These are phyloP conservation scores for Nomada flava DNA, from an alignment of 2,888 invertebrate genomes.

Conservation along the genomic window DNA sequence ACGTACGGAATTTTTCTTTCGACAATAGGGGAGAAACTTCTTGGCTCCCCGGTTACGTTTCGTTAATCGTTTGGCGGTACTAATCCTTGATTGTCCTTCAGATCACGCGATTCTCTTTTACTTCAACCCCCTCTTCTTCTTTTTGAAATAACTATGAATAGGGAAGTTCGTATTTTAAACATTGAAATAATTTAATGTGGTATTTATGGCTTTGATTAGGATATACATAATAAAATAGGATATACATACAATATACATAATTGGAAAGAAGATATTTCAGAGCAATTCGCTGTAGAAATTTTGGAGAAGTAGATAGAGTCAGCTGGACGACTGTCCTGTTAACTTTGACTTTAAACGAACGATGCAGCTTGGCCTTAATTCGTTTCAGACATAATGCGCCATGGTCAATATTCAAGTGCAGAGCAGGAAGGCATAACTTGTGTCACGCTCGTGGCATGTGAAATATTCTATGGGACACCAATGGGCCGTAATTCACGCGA, in stretches of 20 bases:
- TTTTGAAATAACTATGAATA: no score
- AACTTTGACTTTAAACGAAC: not conserved
- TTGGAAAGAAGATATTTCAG: no score
- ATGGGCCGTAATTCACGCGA: constrained; percentile 23
- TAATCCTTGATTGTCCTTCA: no score
- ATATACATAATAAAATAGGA: no score
- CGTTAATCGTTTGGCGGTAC: no score
- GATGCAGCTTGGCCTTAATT: not conserved
- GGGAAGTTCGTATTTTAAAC: no score
- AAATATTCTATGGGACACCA: constrained; percentile 31
- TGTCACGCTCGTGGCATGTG: not conserved
- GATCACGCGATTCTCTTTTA: no score
- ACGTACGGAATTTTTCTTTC: not conserved
- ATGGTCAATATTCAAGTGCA: not conserved
- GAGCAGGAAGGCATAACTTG: constrained; percentile 33
- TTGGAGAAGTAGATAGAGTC: not conserved
- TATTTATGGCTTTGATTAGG: no score
- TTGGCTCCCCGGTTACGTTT: not conserved
- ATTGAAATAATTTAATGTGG: no score
- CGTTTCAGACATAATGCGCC: not conserved
- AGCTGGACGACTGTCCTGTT: not conserved
- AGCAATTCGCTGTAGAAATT: not conserved
- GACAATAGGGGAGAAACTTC: not conserved
- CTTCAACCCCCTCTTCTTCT: no score
- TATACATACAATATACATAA: no score